phyloP scores from a whole-genome alignment of 2,888 invertebrate species.

The Steinernema scapterisci region DNA sequence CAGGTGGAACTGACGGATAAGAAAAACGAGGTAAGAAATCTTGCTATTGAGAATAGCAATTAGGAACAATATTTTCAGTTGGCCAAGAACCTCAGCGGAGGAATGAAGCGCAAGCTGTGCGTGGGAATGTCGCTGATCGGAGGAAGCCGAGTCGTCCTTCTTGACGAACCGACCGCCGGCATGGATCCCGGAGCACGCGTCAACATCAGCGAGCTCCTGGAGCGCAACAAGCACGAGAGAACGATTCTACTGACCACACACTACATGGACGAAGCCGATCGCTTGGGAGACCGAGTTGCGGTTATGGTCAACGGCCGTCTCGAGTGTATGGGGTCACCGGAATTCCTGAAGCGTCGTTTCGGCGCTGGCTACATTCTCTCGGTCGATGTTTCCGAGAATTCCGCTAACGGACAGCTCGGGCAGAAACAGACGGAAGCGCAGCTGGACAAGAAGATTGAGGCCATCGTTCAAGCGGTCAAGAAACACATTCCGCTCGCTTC shows the following conservation, averaged over 20 bases:
- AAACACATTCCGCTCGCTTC: conserved; percentile 37
- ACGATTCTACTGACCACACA: conserved; percentile 64
- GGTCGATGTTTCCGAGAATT: conserved; percentile 41
- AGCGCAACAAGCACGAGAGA: conserved; percentile 47
- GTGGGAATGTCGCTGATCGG: conserved; percentile 63
- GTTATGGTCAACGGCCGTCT: conserved; percentile 61
- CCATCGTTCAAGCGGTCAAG: conserved; percentile 35
- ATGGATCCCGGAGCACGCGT: conserved; percentile 49
- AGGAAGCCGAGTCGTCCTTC: conserved; percentile 51
- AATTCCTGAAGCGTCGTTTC: conserved; percentile 55
- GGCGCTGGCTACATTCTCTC: conserved; percentile 59
- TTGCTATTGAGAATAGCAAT: background rate
- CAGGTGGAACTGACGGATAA: conserved; percentile 50
- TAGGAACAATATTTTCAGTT: conserved; percentile 37
- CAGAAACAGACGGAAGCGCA: conserved; percentile 1
- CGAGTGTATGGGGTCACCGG: conserved; percentile 53
- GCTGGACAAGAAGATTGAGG: conserved; percentile 32
- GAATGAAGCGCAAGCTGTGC: conserved; percentile 63
- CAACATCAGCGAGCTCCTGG: conserved; percentile 45
- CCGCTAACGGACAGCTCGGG: background rate
- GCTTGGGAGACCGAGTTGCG: conserved; percentile 58
- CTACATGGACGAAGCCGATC: conserved; percentile 66
- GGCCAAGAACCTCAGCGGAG: conserved; percentile 55
- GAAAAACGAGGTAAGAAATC: conserved; percentile 44
- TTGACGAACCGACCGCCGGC: conserved; percentile 64